These are phyloP conservation scores for Drepana falcataria DNA, from an alignment of 2,888 invertebrate genomes.

Conservation along the genomic window DNA sequence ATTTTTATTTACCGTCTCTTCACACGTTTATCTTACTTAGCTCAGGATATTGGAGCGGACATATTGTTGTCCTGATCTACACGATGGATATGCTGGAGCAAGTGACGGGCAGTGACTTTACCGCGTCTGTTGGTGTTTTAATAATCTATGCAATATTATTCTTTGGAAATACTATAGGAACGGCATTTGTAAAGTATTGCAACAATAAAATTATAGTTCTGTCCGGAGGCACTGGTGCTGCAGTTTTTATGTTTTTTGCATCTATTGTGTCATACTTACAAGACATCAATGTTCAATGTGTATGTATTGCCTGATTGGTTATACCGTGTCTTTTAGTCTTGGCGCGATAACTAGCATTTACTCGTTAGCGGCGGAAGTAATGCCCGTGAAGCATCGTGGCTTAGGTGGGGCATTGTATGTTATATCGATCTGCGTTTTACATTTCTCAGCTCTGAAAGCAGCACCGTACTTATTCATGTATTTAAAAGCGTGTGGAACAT, in stretches of 20 bases:
- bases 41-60: conserved; percentile 13
- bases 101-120: conserved; percentile 6
- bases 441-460: conserved; percentile 14
- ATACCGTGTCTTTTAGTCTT: conserved; percentile 10
- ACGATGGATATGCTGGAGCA: conserved; percentile 9
- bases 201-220: conserved; percentile 12
- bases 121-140: conserved; percentile 9
- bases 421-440: conserved; percentile 11
- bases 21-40: conserved; percentile 11
- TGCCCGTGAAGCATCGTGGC: conserved; percentile 20
- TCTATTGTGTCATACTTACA: conserved; percentile 11
- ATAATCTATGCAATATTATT: conserved; percentile 9
- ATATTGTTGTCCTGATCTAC: conserved; percentile 13
- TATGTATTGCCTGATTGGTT: conserved; percentile 12
- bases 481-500: conserved; percentile 14
- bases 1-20: conserved; percentile 13
- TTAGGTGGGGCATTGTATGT: conserved; percentile 17
- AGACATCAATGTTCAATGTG: conserved; percentile 5
- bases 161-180: conserved; percentile 5
- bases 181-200: conserved; percentile 8
- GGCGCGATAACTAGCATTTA: conserved; percentile 10
- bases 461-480: conserved; percentile 16
- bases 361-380: conserved; percentile 12
- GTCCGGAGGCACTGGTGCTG: conserved; percentile 4
- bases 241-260: conserved; percentile 5